Evolutionary conservation across 2,797 vertebrate species (phyloP), one percentile per base, ranked within the genome.

Genomic region (Liparis tanakae): DNA sequence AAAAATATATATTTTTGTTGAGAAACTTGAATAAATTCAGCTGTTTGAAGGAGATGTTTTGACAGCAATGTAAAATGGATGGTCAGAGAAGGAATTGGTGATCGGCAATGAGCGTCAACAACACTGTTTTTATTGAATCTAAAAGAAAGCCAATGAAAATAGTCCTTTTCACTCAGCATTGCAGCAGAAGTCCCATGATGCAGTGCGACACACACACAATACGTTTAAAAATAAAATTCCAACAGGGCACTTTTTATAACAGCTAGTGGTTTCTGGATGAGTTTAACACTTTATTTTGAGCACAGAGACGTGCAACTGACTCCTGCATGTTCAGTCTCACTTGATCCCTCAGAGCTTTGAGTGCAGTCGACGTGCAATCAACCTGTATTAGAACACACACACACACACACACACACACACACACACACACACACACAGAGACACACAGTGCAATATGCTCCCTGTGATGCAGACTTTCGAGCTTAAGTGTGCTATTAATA

Each of bases 401-500:
- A 34, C 54, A 67, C 43, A 25, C 41, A 67, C 17, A 34, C 25
- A 30, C 4, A 30, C 25, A 30, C 25, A 30, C 25, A 2, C 25
- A 30, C 25, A 30, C 25, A 30, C 2, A 30, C 25, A 30, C 25
- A 30, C 25, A 30, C 25, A 30, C 25, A 30, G 4, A 30, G 2
- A 30, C 25, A 30, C 25, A 30, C 25, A 30, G 25, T 70, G 83
- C 77, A 66, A 57, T 73, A 53, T 61, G 58, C 48, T 72, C 69
- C 46, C 64, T 72, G 81, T 18, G 72, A 83, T 74, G 48, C 70
- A 78, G 80, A 39, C 43, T 56, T 79, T 87, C 79, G 80, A 85
- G 8, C 84, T 89, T 84, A 85, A 78, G 70, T 67, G 76, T 39
- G 72, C 83, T 89, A 85, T 88, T 83, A 91, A 89, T 90, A 90